Evolutionary conservation across 2,888 invertebrate species (phyloP), one percentile per base, ranked within the genome.

Genomic region (Gastracanthus pulcherrimus): DNA sequence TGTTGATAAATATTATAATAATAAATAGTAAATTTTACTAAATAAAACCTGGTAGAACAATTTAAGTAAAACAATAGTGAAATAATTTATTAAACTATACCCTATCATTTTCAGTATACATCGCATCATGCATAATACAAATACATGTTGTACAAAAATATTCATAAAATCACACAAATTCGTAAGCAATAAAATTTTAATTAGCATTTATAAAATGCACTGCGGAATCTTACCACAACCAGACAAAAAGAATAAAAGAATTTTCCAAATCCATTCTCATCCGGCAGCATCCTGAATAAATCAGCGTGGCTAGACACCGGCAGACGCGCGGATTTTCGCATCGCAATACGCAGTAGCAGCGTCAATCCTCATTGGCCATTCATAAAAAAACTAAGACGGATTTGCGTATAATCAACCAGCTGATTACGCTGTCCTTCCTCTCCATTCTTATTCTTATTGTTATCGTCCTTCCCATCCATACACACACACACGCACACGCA

Each of bases 381-480:
- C 64, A 64, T 23, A 48, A 75, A 74, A 48, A 26, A 29, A 31
- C 23, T 11, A 48, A 75, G 48, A 2, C 36, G 38, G 76, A 76
- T 76, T 58, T 69, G 31, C 67, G 38, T 67, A 76, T 69, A 76
- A 69, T 67, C 41, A 69, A 76, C 58, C 48, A 34, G 58, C 45
- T 76, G 76, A 58, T 76, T 69, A 69, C 31, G 41, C 11, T 16
- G 38, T 71, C 71, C 48, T 36, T n/a, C 60, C 29, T 11, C 26
- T 19, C n/a, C 13, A 58, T 69, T 71, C 72, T 72, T 31, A 19
- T 60, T 51, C n/a, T n/a, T n/a, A n/a, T n/a, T n/a, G n/a, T n/a
- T n/a, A n/a, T n/a, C n/a, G n/a, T n/a, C n/a, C n/a, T n/a, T n/a
- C n/a, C n/a, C n/a, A n/a, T n/a, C n/a, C n/a, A n/a, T n/a, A n/a